Base-by-base conservation (phyloP, 2,888 invertebrate species). In the Parnassius smintheus region DNA sequence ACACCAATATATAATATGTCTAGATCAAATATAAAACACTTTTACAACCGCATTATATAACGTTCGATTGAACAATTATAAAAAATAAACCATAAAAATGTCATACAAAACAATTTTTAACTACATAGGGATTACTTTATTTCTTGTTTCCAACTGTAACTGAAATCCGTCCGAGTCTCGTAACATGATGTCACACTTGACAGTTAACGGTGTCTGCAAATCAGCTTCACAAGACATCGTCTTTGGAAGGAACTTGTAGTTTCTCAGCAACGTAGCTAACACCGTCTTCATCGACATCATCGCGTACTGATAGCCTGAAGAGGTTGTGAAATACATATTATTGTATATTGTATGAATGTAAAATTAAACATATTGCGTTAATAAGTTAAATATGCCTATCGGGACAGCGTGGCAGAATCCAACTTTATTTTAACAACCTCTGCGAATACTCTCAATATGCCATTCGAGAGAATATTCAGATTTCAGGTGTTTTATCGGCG, bases 181-280 rank as follows among this genome's bases (percentile, higher is more conserved):
- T 74, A 79, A 72, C 75, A 79, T 77, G 7, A 78, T 45, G n/a
- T 75, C 73, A 44, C 72, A 76, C 12, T 70, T 75, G 3, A 76
- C 55, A 9, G 61, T 65, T 3, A 78, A 42, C 1, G 71, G 71
- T 42, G 66, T 61, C 2, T 53, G 12, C 2, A 9, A 7, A 10
- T 55, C 57, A 11, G 57, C 50, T 44, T 25, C 46, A 0, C 55
- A 52, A 7, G 70, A 59, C 3, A 42, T 42, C 42, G 42, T 1
- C 9, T 9, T 11, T 8, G 68, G 67, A 3, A 66, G 68, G 1
- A 77, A 46, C 10, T 67, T 63, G 53, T 75, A 82, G 8, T 59
- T 68, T 0, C 78, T 73, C 2, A 82, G 45, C 1, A 82, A 51
- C 1, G 71, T 65, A 2, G 76, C 72, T 9, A 79, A 0, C 0